phyloP scores from a whole-genome alignment of 2,797 vertebrate genomes.

The Etheostoma perlongum region DNA sequence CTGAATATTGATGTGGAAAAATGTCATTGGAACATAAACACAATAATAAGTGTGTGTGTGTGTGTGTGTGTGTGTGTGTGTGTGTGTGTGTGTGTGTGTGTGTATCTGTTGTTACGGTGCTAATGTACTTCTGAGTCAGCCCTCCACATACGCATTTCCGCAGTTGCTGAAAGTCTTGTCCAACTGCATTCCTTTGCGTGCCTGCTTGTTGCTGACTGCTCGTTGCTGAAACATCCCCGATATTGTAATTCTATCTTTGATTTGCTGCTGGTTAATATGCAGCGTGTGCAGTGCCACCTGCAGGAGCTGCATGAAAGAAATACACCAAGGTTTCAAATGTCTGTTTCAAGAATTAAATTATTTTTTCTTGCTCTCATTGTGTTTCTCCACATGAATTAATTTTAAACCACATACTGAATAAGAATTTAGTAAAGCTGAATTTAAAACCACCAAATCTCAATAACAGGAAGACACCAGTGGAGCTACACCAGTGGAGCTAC shows the following conservation, averaged over 20 bases:
- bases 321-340: background rate
- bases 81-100: too few relatives aligned
- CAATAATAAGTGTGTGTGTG: background rate
- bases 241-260: conserved; percentile 23
- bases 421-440: conserved; percentile 10
- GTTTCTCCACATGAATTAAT: background rate
- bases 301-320: conserved; percentile 18
- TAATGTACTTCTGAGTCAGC: conserved; percentile 16
- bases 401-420: background rate
- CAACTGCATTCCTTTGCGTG: conserved; percentile 59
- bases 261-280: conserved; percentile 8
- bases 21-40: conserved; percentile 12
- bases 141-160: conserved; percentile 16
- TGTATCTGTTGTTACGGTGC: background rate
- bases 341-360: background rate
- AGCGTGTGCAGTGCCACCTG: conserved; percentile 28
- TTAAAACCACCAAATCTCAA: conserved; percentile 3
- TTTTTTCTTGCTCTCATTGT: background rate
- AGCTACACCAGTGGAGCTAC: background rate
- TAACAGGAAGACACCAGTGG: background rate
- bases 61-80: background rate
- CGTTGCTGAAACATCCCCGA: background rate
- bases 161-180: conserved; percentile 53
- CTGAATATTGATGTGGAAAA: conserved; percentile 11
- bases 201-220: background rate